Evolutionary conservation across 1,140 invertebrate species (phyloP).

Genomic region (Chymomyza costata): DNA sequence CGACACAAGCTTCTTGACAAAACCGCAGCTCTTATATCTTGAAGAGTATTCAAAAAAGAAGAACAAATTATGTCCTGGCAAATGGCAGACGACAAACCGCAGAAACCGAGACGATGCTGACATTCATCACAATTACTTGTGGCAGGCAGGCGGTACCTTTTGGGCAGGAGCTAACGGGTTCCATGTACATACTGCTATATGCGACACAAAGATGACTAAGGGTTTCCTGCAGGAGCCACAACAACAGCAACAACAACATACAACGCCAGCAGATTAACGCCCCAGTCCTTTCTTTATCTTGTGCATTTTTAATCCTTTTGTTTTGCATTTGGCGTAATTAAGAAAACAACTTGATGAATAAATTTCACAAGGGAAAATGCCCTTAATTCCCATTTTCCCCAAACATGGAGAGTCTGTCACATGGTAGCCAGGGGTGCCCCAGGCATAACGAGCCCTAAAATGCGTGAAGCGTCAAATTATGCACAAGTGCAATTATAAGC

Average conservation of each 20-base stretch:
- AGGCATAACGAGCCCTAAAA: conserved; percentile 15
- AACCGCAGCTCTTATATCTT: too few species aligned
- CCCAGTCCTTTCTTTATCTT: conserved; percentile 9
- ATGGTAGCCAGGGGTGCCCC: conserved; percentile 11
- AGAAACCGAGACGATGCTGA: conserved; percentile 29
- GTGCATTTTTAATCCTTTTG: conserved; percentile 55
- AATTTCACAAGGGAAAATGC: conserved; percentile 7
- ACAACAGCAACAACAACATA: conserved; percentile 22
- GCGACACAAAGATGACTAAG: conserved; percentile 42
- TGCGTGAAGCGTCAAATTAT: conserved; percentile 45
- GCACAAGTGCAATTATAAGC: conserved; percentile 63
- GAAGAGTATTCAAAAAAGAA: too few species aligned
- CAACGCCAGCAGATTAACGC: conserved; percentile 4
- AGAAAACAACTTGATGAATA: conserved; percentile 55
- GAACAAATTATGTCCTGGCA: too few species aligned
- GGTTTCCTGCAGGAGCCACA: conserved; percentile 36
- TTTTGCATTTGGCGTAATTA: conserved; percentile 60
- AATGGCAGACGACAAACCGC: not conserved
- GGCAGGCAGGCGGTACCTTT: conserved; percentile 13
- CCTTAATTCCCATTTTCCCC: not conserved
- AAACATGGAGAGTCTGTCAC: not conserved
- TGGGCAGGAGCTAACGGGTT: not conserved
- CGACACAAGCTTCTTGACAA: too few species aligned
- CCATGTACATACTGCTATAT: too few species aligned
- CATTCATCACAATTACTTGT: conserved; percentile 55